These are phyloP conservation scores for Euborellia annulipes DNA, from an alignment of 1,140 invertebrate genomes.

Conservation along the genomic window DNA sequence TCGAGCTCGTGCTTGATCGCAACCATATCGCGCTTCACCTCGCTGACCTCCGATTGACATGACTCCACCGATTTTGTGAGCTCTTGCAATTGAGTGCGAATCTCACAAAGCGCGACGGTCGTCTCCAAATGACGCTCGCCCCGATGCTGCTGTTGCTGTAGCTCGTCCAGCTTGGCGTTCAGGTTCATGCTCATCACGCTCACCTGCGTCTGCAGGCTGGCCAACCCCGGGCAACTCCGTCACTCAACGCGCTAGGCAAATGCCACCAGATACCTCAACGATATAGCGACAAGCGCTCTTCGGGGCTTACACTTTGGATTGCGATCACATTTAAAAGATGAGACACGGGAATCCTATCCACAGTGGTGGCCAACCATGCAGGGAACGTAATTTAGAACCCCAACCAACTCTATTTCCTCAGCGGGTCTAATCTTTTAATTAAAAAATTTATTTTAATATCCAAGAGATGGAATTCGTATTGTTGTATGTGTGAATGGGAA, in stretches of 20 bases:
- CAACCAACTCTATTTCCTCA: no score
- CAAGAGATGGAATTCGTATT: no score
- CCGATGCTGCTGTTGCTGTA: slow-evolving; percentile 56
- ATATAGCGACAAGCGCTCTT: not conserved
- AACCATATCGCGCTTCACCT: slow-evolving; percentile 84
- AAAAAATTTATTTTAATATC: no score
- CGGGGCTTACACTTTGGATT: no score
- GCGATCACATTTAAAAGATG: no score
- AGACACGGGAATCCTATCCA: no score
- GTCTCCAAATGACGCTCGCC: slow-evolving; percentile 61
- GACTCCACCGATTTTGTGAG: slow-evolving; percentile 84
- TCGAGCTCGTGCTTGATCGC: slow-evolving; percentile 85
- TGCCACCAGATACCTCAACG: not conserved
- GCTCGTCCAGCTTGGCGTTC: slow-evolving; percentile 77
- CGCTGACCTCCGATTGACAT: slow-evolving; percentile 77
- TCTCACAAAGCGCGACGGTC: slow-evolving; percentile 75
- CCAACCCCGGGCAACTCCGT: slow-evolving; percentile 17
- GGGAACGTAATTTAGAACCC: no score
- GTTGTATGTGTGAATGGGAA: no score
- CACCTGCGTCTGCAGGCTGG: slow-evolving; percentile 87
- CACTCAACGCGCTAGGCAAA: slow-evolving; percentile 12
- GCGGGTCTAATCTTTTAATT: no score
- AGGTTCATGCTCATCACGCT: slow-evolving; percentile 91
- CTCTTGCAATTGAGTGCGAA: slow-evolving; percentile 76
- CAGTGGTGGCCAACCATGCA: no score